Conservation (phyloP, 2,797 vertebrate genomes). For the Notamacropus eugenii region DNA sequence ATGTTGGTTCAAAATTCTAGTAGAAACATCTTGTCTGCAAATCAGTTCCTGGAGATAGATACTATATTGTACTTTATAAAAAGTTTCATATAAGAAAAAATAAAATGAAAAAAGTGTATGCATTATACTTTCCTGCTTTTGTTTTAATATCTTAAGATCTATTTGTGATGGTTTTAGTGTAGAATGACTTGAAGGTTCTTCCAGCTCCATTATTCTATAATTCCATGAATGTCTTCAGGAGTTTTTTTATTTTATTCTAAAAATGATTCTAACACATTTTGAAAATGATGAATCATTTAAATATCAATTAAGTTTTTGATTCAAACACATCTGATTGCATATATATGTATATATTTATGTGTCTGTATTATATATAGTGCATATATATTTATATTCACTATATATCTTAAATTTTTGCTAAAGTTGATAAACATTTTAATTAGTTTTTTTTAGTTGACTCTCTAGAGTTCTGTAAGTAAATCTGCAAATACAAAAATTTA, state of each 20-base stretch:
- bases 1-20: background rate
- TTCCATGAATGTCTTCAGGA: background rate
- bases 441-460: too few species aligned
- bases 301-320: background rate
- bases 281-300: background rate
- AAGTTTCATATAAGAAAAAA: background rate
- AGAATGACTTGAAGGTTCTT: background rate
- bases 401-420: too few species aligned
- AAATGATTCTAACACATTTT: constrained; percentile 28
- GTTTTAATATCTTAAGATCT: too few species aligned
- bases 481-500: too few species aligned
- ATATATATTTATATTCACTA: too few species aligned
- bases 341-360: too few species aligned
- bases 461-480: too few species aligned
- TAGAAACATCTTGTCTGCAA: background rate
- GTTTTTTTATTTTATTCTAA: background rate
- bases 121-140: too few species aligned
- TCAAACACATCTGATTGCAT: too few species aligned
- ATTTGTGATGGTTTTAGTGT: too few species aligned
- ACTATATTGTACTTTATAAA: constrained; percentile 4
- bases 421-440: too few species aligned
- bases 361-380: too few species aligned
- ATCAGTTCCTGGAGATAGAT: constrained; percentile 5
- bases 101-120: background rate
- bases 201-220: constrained; percentile 30